phyloP scores from a whole-genome alignment of 35 echinoderm and acorn worm species.

The Ophiothrix spiculata region DNA sequence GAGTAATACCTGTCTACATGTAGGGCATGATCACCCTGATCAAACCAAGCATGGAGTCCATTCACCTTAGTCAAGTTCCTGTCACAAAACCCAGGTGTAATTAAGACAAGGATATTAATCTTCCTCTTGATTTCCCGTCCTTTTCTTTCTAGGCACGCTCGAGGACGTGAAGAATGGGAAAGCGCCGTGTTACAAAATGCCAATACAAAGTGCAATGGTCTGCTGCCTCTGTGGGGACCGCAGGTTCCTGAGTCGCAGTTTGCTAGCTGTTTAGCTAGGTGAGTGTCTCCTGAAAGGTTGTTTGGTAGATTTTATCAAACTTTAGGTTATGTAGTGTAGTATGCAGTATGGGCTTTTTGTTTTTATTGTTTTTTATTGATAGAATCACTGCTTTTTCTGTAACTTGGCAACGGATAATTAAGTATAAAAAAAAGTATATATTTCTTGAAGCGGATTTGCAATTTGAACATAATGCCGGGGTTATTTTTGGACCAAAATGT shows the following conservation, averaged over 20 bases:
- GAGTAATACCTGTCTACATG: not conserved
- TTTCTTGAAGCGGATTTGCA: no score
- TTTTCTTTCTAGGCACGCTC: slow-evolving; percentile 63
- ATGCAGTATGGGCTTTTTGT: no score
- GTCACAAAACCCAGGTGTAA: not conserved
- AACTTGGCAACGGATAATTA: no score
- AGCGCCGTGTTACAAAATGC: slow-evolving; percentile 98
- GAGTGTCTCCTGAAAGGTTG: no score
- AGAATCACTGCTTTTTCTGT: no score
- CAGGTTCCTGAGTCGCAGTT: slow-evolving; percentile 91
- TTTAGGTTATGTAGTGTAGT: no score
- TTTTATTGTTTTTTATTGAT: no score
- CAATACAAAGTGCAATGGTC: slow-evolving; percentile 99
- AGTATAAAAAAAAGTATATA: no score
- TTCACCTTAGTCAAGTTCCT: not conserved
- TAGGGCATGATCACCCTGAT: no score
- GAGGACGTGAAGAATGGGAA: slow-evolving; percentile 97
- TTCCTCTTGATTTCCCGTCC: not conserved
- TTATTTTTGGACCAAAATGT: no score
- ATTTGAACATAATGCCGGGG: no score
- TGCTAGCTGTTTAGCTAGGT: slow-evolving; percentile 98
- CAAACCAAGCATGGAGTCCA: not conserved
- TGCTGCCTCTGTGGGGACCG: slow-evolving; percentile 95
- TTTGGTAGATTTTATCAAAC: no score
- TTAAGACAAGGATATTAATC: not conserved